Percentiles rank a stretch among this genome's conserved stretches.
phyloP scores from a whole-genome alignment of 2,888 invertebrate species.

The Scrobipalpa atriplicella region DNA sequence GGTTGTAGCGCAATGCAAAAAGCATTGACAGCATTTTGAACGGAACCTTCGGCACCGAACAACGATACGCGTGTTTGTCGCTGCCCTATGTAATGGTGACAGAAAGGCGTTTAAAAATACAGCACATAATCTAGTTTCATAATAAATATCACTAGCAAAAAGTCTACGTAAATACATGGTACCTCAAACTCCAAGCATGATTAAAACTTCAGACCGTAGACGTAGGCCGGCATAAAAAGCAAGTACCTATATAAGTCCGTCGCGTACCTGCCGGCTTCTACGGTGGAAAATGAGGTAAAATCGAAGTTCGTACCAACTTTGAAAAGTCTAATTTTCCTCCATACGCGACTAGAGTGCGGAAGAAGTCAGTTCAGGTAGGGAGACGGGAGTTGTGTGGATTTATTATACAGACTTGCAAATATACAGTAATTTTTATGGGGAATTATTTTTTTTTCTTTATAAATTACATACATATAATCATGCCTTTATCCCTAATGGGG shows the following conservation, averaged over 20 bases:
- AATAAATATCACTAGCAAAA: too few relatives aligned
- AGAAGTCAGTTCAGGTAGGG: constrained; percentile 15
- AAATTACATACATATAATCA: too few relatives aligned
- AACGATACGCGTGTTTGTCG: too few relatives aligned
- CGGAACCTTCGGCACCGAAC: too few relatives aligned
- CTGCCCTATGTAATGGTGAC: too few relatives aligned
- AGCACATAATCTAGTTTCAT: too few relatives aligned
- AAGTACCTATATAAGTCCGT: not conserved
- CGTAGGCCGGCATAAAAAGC: not conserved
- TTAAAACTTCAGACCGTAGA: not conserved
- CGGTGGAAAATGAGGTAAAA: constrained; percentile 71
- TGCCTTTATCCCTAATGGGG: too few relatives aligned
- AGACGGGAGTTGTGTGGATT: not conserved
- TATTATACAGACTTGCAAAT: not conserved
- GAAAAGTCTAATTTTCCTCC: constrained; percentile 80
- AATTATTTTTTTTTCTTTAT: too few relatives aligned
- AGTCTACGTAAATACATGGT: not conserved
- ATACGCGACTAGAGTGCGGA: constrained; percentile 68
- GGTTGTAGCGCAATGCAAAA: too few relatives aligned
- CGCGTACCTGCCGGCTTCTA: constrained; percentile 42
- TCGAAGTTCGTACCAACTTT: constrained; percentile 75
- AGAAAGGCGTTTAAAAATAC: too few relatives aligned
- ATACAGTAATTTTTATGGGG: too few relatives aligned
- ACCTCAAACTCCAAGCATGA: not conserved
- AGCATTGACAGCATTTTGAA: too few relatives aligned